phyloP scores from a whole-genome alignment of 2,113 vertebrate species.

The Pipra filicauda region DNA sequence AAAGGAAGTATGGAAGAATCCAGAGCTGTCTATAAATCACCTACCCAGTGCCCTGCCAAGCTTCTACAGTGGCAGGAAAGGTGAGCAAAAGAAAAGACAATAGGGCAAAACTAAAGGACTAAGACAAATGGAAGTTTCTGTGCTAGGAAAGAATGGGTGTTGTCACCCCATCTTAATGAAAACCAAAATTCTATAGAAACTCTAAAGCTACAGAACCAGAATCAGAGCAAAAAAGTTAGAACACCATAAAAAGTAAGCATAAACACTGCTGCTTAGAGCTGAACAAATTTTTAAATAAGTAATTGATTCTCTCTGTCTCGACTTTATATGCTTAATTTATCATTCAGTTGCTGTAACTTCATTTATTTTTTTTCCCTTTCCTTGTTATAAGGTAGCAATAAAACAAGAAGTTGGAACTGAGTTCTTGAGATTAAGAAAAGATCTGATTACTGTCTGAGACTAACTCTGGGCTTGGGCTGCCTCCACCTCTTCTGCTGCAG shows the following conservation, averaged over 20 bases:
- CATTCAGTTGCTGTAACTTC: neutral
- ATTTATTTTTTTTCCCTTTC: neutral
- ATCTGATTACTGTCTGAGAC: neutral
- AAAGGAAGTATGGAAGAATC: neutral
- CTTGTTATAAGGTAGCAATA: neutral
- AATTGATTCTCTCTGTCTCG: neutral
- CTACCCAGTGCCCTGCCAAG: neutral
- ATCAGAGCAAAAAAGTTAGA: neutral
- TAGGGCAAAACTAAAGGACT: neutral
- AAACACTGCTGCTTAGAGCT: neutral
- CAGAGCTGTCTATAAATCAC: neutral
- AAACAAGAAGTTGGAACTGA: neutral
- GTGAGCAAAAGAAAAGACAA: conserved; percentile 1
- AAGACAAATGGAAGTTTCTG: neutral
- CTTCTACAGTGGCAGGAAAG: neutral
- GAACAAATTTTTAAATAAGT: conserved; percentile 22
- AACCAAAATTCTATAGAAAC: neutral
- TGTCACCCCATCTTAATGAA: neutral
- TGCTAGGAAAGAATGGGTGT: neutral
- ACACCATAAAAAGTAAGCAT: neutral
- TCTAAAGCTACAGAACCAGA: neutral
- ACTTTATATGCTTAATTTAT: conserved; percentile 13
- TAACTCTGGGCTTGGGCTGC: neutral
- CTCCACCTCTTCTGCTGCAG: conserved; percentile 25
- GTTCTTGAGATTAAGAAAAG: neutral